phyloP scores from a whole-genome alignment of 2,888 invertebrate genomes.

The Sicus ferrugineus region DNA sequence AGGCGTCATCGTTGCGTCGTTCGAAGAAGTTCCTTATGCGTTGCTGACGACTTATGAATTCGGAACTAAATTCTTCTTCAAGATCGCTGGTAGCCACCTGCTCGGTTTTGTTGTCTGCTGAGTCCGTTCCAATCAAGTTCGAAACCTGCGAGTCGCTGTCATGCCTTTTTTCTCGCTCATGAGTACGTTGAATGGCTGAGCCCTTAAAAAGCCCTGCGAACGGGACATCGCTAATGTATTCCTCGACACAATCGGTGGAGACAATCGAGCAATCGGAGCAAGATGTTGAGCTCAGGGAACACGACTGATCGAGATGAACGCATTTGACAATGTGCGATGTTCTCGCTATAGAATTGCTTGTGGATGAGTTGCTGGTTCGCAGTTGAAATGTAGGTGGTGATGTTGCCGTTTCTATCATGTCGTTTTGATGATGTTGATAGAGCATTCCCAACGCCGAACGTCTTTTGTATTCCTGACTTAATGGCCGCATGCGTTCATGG shows the following conservation, averaged over 20 bases:
- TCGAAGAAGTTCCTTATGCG: constrained; percentile 65
- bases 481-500: constrained; percentile 86
- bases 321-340: constrained; percentile 31
- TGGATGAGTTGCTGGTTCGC: constrained; percentile 43
- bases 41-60: constrained; percentile 59
- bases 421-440: constrained; percentile 52
- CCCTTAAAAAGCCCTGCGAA: constrained; percentile 86
- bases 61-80: not conserved
- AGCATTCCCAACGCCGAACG: constrained; percentile 53
- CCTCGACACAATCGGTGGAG: constrained; percentile 83
- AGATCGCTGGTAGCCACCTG: not conserved
- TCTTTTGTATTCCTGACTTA: constrained; percentile 78
- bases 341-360: no score
- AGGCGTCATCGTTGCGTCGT: constrained; percentile 63
- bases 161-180: not conserved
- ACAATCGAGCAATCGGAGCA: constrained; percentile 77
- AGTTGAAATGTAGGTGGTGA: not conserved
- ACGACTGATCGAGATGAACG: constrained; percentile 64
- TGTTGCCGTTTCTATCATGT: not conserved
- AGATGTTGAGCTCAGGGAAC: constrained; percentile 77
- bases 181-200: constrained; percentile 66
- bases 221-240: constrained; percentile 84
- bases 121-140: not conserved
- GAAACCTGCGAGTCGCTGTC: no score
- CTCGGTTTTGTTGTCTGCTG: not conserved